These are phyloP conservation scores for Cosmia trapezina DNA, from an alignment of 2,888 invertebrate species.

Conservation along the genomic window DNA sequence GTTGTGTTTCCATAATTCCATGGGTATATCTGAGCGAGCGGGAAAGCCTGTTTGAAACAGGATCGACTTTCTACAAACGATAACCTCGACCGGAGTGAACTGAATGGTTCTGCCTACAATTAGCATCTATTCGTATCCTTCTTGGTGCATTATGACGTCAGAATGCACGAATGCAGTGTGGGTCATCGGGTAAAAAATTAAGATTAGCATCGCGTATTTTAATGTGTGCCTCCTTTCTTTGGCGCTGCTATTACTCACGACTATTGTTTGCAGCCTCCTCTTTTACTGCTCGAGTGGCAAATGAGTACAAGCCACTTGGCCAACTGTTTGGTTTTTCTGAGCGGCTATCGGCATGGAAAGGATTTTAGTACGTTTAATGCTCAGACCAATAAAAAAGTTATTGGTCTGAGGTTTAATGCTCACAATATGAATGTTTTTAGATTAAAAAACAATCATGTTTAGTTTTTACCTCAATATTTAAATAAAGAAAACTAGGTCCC, in stretches of 20 bases:
- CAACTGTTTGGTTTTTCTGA: slow-evolving; percentile 11
- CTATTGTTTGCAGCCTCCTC: slow-evolving; percentile 45
- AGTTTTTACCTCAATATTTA: slow-evolving; percentile 3
- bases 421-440: not conserved
- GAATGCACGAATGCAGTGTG: slow-evolving; percentile 33
- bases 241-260: slow-evolving; percentile 42
- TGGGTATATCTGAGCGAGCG: slow-evolving; percentile 40
- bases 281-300: slow-evolving; percentile 29
- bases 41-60: slow-evolving; percentile 58
- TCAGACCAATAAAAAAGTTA: too few species aligned
- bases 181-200: slow-evolving; percentile 42
- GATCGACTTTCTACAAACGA: slow-evolving; percentile 60
- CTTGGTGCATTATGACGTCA: slow-evolving; percentile 44
- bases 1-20: slow-evolving; percentile 34
- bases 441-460: not conserved
- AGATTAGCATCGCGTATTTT: slow-evolving; percentile 39
- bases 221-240: slow-evolving; percentile 37
- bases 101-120: slow-evolving; percentile 38
- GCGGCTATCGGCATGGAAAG: not conserved
- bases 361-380: slow-evolving; percentile 2
- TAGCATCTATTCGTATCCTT: slow-evolving; percentile 35
- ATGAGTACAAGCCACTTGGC: slow-evolving; percentile 17
- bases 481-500: slow-evolving; percentile 17
- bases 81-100: slow-evolving; percentile 31
- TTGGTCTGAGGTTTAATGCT: not conserved